Evolutionary conservation across 2,113 vertebrate genomes (phyloP).

Genomic region (Hippocampus zosterae): DNA sequence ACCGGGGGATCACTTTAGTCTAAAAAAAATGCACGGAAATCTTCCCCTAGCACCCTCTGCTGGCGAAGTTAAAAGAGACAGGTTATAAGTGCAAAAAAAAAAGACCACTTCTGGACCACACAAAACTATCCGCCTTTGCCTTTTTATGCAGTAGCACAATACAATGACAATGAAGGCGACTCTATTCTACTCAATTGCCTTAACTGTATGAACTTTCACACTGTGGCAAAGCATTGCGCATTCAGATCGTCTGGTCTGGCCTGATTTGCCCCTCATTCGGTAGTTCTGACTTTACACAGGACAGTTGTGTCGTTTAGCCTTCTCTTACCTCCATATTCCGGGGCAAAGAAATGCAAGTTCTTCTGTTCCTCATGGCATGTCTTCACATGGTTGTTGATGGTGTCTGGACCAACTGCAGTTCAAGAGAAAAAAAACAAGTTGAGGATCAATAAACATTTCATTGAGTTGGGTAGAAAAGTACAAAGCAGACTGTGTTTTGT

Average conservation of each 20-base stretch:
- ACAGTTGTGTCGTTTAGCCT: background rate
- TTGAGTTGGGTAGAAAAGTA: background rate
- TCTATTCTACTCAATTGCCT: background rate
- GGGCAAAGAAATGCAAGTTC: slow-evolving; percentile 96
- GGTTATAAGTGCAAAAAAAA: background rate
- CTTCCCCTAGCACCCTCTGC: background rate
- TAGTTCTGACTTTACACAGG: background rate
- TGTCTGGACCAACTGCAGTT: slow-evolving; percentile 88
- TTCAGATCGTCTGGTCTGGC: no score
- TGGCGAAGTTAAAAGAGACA: background rate
- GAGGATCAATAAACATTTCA: background rate
- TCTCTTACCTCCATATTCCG: slow-evolving; percentile 88
- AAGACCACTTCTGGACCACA: background rate
- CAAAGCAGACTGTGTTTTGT: background rate
- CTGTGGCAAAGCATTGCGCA: no score
- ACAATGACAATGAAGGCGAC: no score
- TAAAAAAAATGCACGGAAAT: no score
- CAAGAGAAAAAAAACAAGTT: background rate
- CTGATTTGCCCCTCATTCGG: background rate
- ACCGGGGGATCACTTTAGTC: no score
- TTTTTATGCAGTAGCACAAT: background rate
- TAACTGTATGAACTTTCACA: background rate
- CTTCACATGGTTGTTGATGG: slow-evolving; percentile 97
- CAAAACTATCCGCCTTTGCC: background rate
- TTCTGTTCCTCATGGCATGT: slow-evolving; percentile 96